phyloP scores from a whole-genome alignment of 2,113 vertebrate genomes.

The Gnathonemus echidnorhynchus region DNA sequence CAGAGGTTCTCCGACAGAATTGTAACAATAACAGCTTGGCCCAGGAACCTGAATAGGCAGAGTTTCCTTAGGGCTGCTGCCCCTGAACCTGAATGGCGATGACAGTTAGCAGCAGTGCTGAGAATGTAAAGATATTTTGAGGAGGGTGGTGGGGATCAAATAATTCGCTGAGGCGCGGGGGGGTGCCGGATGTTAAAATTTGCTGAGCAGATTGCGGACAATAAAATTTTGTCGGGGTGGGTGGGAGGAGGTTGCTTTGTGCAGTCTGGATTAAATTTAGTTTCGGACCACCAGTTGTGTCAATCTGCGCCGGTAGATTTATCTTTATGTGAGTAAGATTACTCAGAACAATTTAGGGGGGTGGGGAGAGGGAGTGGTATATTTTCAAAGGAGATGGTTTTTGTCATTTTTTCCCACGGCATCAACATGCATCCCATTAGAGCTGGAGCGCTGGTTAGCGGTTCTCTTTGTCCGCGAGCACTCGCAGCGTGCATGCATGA shows the following conservation, averaged over 20 bases:
- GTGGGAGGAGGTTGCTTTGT: not conserved
- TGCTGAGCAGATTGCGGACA: not conserved
- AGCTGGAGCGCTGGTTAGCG: not conserved
- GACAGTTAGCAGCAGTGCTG: not conserved
- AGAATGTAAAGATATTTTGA: not conserved
- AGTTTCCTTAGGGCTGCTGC: not conserved
- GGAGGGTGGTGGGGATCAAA: not conserved
- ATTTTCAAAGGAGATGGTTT: not conserved
- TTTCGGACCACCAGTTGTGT: not conserved
- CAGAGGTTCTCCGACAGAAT: not conserved
- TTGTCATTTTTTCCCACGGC: not conserved
- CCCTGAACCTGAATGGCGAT: not conserved
- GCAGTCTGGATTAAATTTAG: not conserved
- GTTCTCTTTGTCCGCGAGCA: not conserved
- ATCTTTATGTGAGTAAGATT: not conserved
- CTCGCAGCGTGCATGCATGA: not conserved
- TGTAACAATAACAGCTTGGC: not conserved
- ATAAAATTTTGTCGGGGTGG: not conserved
- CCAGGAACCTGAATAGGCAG: not conserved
- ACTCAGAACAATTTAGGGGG: not conserved
- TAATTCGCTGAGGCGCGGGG: not conserved
- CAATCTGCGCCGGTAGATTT: not conserved
- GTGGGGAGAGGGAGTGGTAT: not conserved
- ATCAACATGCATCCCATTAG: not conserved
- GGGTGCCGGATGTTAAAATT: not conserved